Percentiles rank a stretch among this genome's conserved stretches.
These are phyloP conservation scores for Dryobotodes eremita DNA, from an alignment of 2,888 invertebrate genomes.

Conservation along the genomic window DNA sequence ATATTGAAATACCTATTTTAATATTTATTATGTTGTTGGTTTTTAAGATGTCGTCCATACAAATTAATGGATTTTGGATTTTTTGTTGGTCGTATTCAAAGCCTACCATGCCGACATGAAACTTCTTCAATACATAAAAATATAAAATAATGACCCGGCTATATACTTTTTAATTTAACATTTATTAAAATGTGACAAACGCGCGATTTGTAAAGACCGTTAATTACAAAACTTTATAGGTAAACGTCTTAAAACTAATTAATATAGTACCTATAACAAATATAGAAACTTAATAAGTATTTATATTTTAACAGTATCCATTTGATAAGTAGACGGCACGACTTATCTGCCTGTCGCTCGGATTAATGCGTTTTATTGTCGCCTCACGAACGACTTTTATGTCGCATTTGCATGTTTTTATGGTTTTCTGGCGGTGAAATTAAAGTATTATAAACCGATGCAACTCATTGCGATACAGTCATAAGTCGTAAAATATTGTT, in stretches of 20 bases:
- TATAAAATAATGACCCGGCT: not conserved
- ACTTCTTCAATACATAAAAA: slow-evolving; percentile 5
- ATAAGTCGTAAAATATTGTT: slow-evolving; percentile 88
- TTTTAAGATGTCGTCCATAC: not conserved
- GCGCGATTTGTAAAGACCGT: slow-evolving; percentile 13
- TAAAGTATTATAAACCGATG: slow-evolving; percentile 89
- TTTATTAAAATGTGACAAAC: slow-evolving; percentile 31
- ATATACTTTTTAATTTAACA: slow-evolving; percentile 26
- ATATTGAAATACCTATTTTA: not conserved
- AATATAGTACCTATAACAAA: slow-evolving; percentile 17
- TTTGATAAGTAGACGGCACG: slow-evolving; percentile 56
- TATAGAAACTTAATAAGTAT: slow-evolving; percentile 30
- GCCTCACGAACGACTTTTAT: slow-evolving; percentile 84
- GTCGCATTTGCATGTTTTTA: slow-evolving; percentile 89
- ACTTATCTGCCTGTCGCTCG: slow-evolving; percentile 63
- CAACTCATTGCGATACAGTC: slow-evolving; percentile 86
- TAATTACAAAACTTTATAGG: slow-evolving; percentile 22
- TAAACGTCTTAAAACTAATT: slow-evolving; percentile 34
- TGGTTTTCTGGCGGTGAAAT: slow-evolving; percentile 89
- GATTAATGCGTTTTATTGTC: slow-evolving; percentile 83
- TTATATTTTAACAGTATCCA: slow-evolving; percentile 51
- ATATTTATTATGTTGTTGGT: not conserved
- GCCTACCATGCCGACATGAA: not conserved
- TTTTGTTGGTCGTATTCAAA: slow-evolving; percentile 2
- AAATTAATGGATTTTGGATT: not conserved